Evolutionary conservation across 1,140 invertebrate species (phyloP).

Genomic region (Alviniconcha marisindica): DNA sequence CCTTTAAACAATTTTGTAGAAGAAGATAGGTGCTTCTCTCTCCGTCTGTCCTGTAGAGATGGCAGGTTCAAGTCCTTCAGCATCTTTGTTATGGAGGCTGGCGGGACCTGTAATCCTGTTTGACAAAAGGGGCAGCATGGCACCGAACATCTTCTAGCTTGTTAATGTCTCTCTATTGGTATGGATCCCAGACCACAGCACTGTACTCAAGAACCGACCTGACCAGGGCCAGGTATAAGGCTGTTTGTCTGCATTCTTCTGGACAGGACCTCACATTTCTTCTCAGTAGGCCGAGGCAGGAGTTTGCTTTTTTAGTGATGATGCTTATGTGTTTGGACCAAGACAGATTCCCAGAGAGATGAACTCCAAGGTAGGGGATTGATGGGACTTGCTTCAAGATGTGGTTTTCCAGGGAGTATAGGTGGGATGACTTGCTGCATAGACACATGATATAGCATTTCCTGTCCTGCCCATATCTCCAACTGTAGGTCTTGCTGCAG

Average conservation of each 20-base stretch:
- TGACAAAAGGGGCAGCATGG: constrained; percentile 39
- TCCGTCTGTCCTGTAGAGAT: constrained; percentile 30
- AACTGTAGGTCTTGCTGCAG: not conserved
- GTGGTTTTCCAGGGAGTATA: constrained; percentile 41
- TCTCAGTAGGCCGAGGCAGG: constrained; percentile 46
- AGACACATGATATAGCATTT: constrained; percentile 7
- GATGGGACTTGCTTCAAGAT: constrained; percentile 45
- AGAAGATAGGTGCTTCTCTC: constrained; percentile 30
- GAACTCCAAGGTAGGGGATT: constrained; percentile 46
- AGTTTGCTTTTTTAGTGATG: constrained; percentile 43
- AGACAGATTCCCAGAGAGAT: constrained; percentile 26
- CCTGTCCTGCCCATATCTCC: not conserved
- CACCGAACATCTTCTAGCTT: constrained; percentile 39
- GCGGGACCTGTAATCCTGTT: not conserved
- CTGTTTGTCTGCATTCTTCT: constrained; percentile 30
- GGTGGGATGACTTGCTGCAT: not conserved
- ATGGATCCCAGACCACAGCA: constrained; percentile 46
- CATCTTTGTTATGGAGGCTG: constrained; percentile 38
- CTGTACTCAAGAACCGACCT: constrained; percentile 43
- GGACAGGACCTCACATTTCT: constrained; percentile 44
- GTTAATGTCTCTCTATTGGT: constrained; percentile 20
- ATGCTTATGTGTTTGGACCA: constrained; percentile 41
- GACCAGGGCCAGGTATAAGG: constrained; percentile 42
- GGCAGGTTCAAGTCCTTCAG: constrained; percentile 2
- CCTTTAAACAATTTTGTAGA: constrained; percentile 38